Evolutionary conservation across 2,888 invertebrate species (phyloP).

Genomic region (Nemotelus pantherinus): DNA sequence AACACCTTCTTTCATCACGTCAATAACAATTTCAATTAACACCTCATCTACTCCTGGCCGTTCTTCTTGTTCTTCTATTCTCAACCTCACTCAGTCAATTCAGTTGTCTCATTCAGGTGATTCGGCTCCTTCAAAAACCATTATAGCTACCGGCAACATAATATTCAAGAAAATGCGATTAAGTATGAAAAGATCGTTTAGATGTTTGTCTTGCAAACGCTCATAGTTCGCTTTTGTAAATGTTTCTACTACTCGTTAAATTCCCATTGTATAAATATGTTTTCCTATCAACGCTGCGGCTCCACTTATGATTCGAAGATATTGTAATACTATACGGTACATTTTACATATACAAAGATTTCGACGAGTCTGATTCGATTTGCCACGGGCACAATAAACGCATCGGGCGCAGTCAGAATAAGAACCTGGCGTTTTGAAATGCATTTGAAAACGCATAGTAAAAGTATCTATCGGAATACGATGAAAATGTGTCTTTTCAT

Average conservation of each 20-base stretch:
- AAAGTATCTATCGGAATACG: too few species aligned
- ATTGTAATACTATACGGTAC: neutral
- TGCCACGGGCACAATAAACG: neutral
- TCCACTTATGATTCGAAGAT: neutral
- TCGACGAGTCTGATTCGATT: too few species aligned
- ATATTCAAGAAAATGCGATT: conserved; percentile 34
- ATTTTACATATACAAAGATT: too few species aligned
- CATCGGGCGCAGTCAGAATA: conserved; percentile 7
- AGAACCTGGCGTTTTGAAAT: conserved; percentile 8
- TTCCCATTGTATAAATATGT: conserved; percentile 1
- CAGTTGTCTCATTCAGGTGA: neutral
- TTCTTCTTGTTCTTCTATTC: neutral
- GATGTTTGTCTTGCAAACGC: conserved; percentile 20
- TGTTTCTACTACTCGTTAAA: neutral
- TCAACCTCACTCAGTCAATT: neutral
- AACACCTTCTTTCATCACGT: conserved; percentile 36
- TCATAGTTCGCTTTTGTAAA: conserved; percentile 13
- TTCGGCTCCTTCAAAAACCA: conserved; percentile 29
- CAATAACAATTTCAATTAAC: conserved; percentile 43
- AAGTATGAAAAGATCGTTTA: conserved; percentile 41
- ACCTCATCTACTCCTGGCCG: conserved; percentile 8
- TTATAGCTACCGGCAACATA: conserved; percentile 42
- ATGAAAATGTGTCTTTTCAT: too few species aligned
- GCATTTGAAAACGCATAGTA: neutral
- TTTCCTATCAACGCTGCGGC: conserved; percentile 32